Evolutionary conservation across 2,113 vertebrate species (phyloP).

Genomic region (Actenoides lindsayi): DNA sequence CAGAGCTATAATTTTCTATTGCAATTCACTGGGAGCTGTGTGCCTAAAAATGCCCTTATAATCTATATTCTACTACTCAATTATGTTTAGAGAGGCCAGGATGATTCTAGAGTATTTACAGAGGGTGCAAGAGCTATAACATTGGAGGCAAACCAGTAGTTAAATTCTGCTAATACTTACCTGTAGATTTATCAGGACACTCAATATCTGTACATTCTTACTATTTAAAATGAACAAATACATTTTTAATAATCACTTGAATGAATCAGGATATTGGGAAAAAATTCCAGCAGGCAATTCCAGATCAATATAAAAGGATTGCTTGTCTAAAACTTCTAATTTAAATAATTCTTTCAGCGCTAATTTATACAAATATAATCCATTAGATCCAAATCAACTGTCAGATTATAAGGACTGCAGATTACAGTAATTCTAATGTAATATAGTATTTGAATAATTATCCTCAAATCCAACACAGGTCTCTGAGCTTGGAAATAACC

Average conservation of each 20-base stretch:
- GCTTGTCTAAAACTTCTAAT: neutral
- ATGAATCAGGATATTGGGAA: neutral
- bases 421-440: neutral
- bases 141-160: neutral
- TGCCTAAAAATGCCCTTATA: neutral
- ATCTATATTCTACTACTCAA: neutral
- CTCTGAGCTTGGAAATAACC: neutral
- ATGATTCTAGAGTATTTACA: neutral
- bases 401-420: neutral
- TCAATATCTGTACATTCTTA: neutral
- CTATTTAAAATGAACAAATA: neutral
- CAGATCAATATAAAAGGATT: neutral
- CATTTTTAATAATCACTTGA: neutral
- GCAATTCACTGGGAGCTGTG: neutral
- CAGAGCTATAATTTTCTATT: neutral
- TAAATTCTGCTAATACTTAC: neutral
- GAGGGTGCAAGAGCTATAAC: neutral
- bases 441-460: neutral
- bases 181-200: neutral
- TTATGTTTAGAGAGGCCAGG: neutral
- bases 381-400: neutral
- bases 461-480: neutral
- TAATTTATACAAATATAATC: neutral
- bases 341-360: neutral
- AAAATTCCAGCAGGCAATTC: neutral